A percentile compares a stretch with the other conserved stretches of the same genome.
These are phyloP conservation scores for Chirona hameri DNA, from an alignment of 2,888 invertebrate species.

Conservation along the genomic window DNA sequence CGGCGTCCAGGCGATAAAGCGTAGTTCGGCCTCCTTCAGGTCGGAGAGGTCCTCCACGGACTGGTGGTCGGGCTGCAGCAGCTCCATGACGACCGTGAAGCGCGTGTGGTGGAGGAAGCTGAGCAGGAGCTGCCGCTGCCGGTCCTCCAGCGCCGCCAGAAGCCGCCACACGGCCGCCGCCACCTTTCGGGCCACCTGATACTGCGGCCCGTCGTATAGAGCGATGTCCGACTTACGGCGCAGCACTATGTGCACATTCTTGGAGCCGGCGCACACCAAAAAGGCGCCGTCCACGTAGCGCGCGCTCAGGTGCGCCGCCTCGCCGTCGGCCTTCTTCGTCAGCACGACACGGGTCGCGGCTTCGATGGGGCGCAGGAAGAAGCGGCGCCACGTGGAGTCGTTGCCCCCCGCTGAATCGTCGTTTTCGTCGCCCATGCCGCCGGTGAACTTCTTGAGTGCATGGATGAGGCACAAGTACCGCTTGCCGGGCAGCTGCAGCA, in stretches of 20 bases:
- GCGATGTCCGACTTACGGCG: slow-evolving; percentile 41
- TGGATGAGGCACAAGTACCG: slow-evolving; percentile 43
- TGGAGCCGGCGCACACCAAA: slow-evolving; percentile 49
- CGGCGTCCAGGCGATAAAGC: slow-evolving; percentile 32
- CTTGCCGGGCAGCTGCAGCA: neutral
- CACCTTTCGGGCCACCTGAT: slow-evolving; percentile 46
- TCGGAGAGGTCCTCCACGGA: slow-evolving; percentile 50
- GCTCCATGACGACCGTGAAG: slow-evolving; percentile 49
- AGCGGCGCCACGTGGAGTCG: slow-evolving; percentile 47
- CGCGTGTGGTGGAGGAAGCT: slow-evolving; percentile 40
- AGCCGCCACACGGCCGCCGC: slow-evolving; percentile 43
- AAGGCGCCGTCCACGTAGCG: slow-evolving; percentile 44
- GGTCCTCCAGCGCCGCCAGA: slow-evolving; percentile 42
- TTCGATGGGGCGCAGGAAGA: slow-evolving; percentile 44
- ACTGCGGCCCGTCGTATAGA: slow-evolving; percentile 43
- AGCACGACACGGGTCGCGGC: slow-evolving; percentile 40
- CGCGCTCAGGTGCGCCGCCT: slow-evolving; percentile 50
- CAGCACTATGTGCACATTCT: slow-evolving; percentile 50
- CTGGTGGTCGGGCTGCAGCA: slow-evolving; percentile 48
- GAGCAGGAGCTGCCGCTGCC: slow-evolving; percentile 37
- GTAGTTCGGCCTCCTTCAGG: slow-evolving; percentile 44
- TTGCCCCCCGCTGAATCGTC: slow-evolving; percentile 43
- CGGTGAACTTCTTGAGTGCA: slow-evolving; percentile 51
- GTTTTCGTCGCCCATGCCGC: slow-evolving; percentile 52
- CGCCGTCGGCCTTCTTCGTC: slow-evolving; percentile 48